Conservation (phyloP, 2,888 invertebrate genomes). For the Polylopha cassiicola region DNA sequence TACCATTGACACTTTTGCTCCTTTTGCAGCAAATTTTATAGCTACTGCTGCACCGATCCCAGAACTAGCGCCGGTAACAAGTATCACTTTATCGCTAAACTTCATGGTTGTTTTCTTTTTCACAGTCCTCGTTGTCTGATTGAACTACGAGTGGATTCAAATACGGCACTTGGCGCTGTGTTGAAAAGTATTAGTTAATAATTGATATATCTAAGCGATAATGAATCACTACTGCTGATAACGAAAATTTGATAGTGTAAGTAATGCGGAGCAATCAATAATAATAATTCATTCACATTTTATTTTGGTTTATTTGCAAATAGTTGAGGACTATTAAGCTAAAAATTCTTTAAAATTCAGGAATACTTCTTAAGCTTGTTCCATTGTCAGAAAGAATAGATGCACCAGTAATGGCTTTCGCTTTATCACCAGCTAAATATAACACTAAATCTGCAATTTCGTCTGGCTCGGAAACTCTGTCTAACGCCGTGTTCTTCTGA, state of each 20-base stretch:
- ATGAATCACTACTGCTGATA: no score
- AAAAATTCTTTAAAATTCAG: no score
- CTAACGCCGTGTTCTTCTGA: slow-evolving; percentile 80
- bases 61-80: slow-evolving; percentile 36
- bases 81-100: slow-evolving; percentile 33
- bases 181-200: no score
- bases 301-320: no score
- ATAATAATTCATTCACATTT: no score
- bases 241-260: no score
- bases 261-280: no score
- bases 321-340: no score
- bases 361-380: slow-evolving; percentile 4
- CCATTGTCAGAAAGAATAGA: slow-evolving; percentile 28
- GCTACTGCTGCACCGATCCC: slow-evolving; percentile 35
- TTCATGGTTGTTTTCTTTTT: slow-evolving; percentile 25
- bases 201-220: no score
- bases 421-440: slow-evolving; percentile 87
- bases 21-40: slow-evolving; percentile 24
- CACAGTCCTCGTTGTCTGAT: background rate
- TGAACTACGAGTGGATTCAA: no score
- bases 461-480: slow-evolving; percentile 82
- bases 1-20: slow-evolving; percentile 33
- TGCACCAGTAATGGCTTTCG: slow-evolving; percentile 90
- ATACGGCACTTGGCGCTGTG: no score
- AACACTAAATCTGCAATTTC: slow-evolving; percentile 89